Evolutionary conservation across 1,140 invertebrate species (phyloP).

Genomic region (Nasonia longicornis): DNA sequence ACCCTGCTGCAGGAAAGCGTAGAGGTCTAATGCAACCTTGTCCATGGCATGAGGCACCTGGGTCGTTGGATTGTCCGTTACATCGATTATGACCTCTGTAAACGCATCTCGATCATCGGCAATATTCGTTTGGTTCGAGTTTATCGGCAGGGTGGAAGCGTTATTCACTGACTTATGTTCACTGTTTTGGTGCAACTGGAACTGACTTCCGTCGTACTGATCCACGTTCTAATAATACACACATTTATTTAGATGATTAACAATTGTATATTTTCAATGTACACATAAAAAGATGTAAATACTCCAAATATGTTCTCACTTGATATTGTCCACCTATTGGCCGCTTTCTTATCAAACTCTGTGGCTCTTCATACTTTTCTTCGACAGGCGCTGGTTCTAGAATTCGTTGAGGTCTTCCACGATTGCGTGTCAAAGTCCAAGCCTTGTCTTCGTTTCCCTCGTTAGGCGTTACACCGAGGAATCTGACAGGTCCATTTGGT

Average conservation of each 20-base stretch:
- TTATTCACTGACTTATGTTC: not conserved
- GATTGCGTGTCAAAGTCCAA: constrained; percentile 41
- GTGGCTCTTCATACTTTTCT: constrained; percentile 54
- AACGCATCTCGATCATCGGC: constrained; percentile 39
- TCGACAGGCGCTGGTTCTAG: constrained; percentile 58
- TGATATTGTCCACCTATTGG: constrained; percentile 50
- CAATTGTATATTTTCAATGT: no score
- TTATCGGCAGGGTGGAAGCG: not conserved
- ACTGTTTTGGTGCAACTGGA: not conserved
- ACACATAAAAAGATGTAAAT: not conserved
- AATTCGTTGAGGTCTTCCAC: constrained; percentile 56
- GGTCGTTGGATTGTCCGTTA: constrained; percentile 74
- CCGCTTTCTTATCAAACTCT: constrained; percentile 53
- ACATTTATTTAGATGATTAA: not conserved
- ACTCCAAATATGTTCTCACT: constrained; percentile 48
- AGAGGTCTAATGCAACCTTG: constrained; percentile 84
- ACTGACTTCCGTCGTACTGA: not conserved
- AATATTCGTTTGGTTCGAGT: not conserved
- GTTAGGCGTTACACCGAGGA: constrained; percentile 72
- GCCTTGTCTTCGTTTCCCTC: constrained; percentile 67
- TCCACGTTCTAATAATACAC: not conserved
- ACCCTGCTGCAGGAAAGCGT: constrained; percentile 79
- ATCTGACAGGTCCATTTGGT: constrained; percentile 71
- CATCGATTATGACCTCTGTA: constrained; percentile 57
- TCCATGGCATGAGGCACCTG: constrained; percentile 75